Evolutionary conservation across 1,140 invertebrate genomes (phyloP).

Genomic region (Anastrepha ludens): DNA sequence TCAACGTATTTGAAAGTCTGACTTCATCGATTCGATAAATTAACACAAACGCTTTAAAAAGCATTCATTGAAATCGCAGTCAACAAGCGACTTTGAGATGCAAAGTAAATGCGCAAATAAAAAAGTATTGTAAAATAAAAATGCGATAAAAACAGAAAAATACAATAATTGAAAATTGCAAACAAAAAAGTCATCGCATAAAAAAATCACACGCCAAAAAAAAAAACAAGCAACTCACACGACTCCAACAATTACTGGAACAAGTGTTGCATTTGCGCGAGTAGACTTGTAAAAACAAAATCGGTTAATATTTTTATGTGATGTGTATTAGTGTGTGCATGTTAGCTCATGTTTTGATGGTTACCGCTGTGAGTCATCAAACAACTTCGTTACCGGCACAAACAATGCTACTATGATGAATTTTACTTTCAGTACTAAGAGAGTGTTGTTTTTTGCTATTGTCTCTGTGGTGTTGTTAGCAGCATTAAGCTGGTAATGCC

Average conservation of each 20-base stretch:
- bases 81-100: neutral
- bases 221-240: neutral
- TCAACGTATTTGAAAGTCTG: slow-evolving; percentile 10
- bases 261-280: neutral
- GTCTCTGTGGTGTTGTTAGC: neutral
- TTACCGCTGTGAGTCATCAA: neutral
- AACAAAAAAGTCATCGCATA: neutral
- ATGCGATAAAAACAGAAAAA: neutral
- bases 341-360: neutral
- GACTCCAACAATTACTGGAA: slow-evolving; percentile 4
- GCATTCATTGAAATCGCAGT: slow-evolving; percentile 2
- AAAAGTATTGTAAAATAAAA: neutral
- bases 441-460: neutral
- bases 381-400: slow-evolving; percentile 19
- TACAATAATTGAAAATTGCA: slow-evolving; percentile 18
- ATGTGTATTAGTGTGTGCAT: neutral
- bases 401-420: neutral
- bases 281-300: slow-evolving; percentile 11
- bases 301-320: neutral
- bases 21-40: slow-evolving; percentile 18
- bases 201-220: slow-evolving; percentile 26
- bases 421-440: neutral
- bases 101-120: neutral
- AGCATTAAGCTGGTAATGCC: too few species aligned
- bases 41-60: neutral